Conservation (phyloP, 2,888 invertebrate species). For the Aphelenchoides bicaudatus region DNA sequence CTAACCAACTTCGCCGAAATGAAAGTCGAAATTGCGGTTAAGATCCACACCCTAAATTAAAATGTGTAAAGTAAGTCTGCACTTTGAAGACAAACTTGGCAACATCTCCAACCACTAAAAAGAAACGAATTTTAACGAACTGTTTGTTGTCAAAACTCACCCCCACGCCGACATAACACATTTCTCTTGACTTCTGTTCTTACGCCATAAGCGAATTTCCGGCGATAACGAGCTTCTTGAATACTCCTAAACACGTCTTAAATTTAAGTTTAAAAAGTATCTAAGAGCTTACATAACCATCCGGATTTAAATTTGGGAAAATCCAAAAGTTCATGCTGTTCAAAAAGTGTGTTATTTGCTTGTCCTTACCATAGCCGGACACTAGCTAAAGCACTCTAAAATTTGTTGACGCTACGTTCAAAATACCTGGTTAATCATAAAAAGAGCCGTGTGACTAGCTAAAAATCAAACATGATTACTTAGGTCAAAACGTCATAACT, state of each 20-base stretch:
- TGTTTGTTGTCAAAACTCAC: too few species aligned
- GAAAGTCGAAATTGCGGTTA: slow-evolving; percentile 59
- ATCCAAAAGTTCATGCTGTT: slow-evolving; percentile 54
- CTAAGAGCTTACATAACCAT: too few species aligned
- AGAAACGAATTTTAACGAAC: too few species aligned
- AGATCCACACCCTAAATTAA: slow-evolving; percentile 60
- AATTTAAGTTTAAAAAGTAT: slow-evolving; percentile 8
- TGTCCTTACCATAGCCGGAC: slow-evolving; percentile 51
- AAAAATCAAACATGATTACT: too few species aligned
- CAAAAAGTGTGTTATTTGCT: slow-evolving; percentile 48
- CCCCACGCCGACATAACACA: too few species aligned
- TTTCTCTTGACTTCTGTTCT: slow-evolving; percentile 55
- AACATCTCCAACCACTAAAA: slow-evolving; percentile 56
- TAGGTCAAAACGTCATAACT: too few species aligned
- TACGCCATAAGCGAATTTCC: slow-evolving; percentile 58
- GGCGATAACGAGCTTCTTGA: slow-evolving; percentile 50
- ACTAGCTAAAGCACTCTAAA: slow-evolving; percentile 41
- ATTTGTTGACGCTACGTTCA: slow-evolving; percentile 13
- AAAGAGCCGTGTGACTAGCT: slow-evolving; percentile 59
- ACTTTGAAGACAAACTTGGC: too few species aligned
- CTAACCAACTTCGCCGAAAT: slow-evolving; percentile 28
- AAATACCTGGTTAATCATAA: slow-evolving; percentile 56
- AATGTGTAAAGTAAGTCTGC: too few species aligned
- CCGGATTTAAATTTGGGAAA: slow-evolving; percentile 58
- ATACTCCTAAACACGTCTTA: slow-evolving; percentile 60